Evolutionary conservation across 2,888 invertebrate species (phyloP), one percentile per base, ranked within the genome.

Genomic region (Biston stratarius): DNA sequence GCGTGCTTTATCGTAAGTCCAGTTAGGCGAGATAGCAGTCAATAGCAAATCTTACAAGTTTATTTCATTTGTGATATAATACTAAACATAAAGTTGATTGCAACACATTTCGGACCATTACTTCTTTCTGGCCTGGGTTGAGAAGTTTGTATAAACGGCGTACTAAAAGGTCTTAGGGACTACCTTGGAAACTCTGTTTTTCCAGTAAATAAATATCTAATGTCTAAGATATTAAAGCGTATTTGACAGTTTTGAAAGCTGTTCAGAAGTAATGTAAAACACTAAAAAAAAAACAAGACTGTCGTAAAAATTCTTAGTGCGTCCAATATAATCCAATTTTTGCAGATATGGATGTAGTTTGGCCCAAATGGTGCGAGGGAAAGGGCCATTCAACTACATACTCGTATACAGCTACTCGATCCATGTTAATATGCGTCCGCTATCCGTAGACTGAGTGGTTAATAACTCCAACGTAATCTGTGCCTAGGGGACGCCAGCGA

Each of bases 381-480:
- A 63, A 67, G 67, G 64, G 61, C 59, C 64, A 60, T 47, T 63
- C 45, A 45, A 51, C 45, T 57, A 44, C n/a, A 51, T 65, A 24
- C 24, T 24, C 24, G 24, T 24, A 24, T 24, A 24, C 3, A 36
- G 53, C 15, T 48, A 6, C 59, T 61, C 38, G 33, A 52, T 36
- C 44, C 51, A 14, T 47, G 61, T 57, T 66, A 65, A 59, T 59
- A 65, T 49, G 51, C 55, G 62, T 34, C 34, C 38, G 52, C 61
- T 52, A 61, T 58, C 56, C 53, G 57, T 56, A 62, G 45, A 47
- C 45, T 44, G 59, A 59, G 47, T 52, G 47, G 36, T 11, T 34
- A 5, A 33, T 36, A 60, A 63, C 49, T 64, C n/a, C 55, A 44
- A 57, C 61, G 49, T 64, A 67, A 70, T 56, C 67, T 69, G 61